Evolutionary conservation across 2,888 invertebrate genomes (phyloP), one percentile per base, ranked within the genome.

Genomic region (Slavum lentiscoides): DNA sequence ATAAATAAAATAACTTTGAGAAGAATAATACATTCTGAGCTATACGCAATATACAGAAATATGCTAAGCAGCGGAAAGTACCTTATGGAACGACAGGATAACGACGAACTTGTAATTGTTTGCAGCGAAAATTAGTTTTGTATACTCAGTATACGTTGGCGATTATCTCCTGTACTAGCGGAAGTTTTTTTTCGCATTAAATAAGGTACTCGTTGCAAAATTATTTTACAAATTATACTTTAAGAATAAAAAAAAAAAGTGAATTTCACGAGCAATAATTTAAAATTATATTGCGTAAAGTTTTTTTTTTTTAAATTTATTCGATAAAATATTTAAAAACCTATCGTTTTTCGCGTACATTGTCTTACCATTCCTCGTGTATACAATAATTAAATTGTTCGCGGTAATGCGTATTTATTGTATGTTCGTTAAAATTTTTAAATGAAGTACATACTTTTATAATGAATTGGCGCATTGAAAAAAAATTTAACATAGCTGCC

Each of bases 111-210:
- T 62, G 17, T 19, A 72, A 43, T 69, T 59, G 73, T 73, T 69
- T 39, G 73, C 43, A 30, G 4, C 30, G 49, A 62, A 74, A 74
- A 62, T 74, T 62, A 62, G 62, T 74, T 74, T 62, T 74, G 30
- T 74, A 61, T 58, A 23, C 23, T 19, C 23, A 8, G n/a, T n/a
- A 30, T 53, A 15, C 30, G 19, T 68, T 53, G 30, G 23, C 19
- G 30, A 49, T 74, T 62, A 74, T 30, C 17, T 30, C 4, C 30
- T 30, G 4, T 62, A 6, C 6, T 19, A 2, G 5, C 7, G 7
- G 30, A 19, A 59, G 43, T 6, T 74, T 74, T 19, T 61, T n/a
- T 19, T 15, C 69, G 5, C 19, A 69, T 69, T 30, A 19, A 69
- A 61, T 23, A 6, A 8, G 23, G 17, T 69, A 69, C 23, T 53